Evolutionary conservation across 2,888 invertebrate species (phyloP), one percentile per base, ranked within the genome.

Genomic region (Arctia plantaginis): DNA sequence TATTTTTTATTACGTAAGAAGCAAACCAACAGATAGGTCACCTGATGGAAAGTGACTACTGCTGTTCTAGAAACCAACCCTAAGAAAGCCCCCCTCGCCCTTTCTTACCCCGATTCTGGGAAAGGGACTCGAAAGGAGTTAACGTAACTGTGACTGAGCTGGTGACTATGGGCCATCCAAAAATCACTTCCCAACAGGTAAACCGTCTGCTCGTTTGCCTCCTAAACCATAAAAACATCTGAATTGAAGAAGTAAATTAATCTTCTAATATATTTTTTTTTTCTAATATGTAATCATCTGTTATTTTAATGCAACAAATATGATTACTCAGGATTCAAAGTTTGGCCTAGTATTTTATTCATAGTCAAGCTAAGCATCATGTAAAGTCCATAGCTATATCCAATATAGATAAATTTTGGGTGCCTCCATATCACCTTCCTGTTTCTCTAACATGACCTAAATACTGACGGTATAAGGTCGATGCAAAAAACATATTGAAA

Each of bases 401-500:
- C 33, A 68, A 51, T 66, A 66, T 39, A 71, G 27, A 66, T 44
- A 65, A 30, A 20, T 68, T 51, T 59, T 35, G 59, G 23, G 35
- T n/a, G 23, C 41, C 59, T n/a, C 55, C 30, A 69, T 51, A 73
- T 69, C 69, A 69, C 41, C 66, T 69, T 73, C 69, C 69, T 69
- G 76, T 55, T 65, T 18, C 69, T 68, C 69, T 73, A 75, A 76
- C 81, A 81, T 86, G 83, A 82, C 83, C 83, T 77, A 81, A 81
- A 85, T 86, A 80, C 75, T 77, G 78, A 76, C 74, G 73, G 72
- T 71, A 70, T 74, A 76, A 76, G 75, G 73, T 75, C 75, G 69
- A 71, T 77, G 77, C 70, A 85, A 86, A 55, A 84, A 87, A 85
- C 78, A 84, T 81, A 86, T 80, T 79, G 77, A 82, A 84, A 86